Conservation (phyloP, 37 sponge, comb jelly and placozoan species). For the Trichoplax adhaerens region DNA sequence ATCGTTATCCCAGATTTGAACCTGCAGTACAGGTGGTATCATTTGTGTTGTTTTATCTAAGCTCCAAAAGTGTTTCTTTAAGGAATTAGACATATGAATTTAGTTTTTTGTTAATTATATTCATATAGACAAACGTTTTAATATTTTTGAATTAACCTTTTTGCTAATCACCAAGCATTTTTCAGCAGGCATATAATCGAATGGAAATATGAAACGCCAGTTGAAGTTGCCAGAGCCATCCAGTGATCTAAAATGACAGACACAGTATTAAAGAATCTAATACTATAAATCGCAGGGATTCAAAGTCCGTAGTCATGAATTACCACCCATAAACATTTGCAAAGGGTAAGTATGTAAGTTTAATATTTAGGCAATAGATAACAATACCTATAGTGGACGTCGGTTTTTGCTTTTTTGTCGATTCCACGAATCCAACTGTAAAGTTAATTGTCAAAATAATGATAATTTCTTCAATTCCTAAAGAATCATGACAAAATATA, state of each 20-base stretch:
- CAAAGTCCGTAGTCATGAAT: too few relatives aligned
- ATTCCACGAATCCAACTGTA: constrained; percentile 22
- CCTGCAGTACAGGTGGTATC: constrained; percentile 10
- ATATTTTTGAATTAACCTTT: neutral
- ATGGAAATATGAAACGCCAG: constrained; percentile 46
- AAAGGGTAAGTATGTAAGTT: too few relatives aligned
- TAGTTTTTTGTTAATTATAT: too few relatives aligned
- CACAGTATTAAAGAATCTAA: too few relatives aligned
- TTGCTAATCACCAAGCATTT: constrained; percentile 24
- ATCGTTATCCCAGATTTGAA: constrained; percentile 47
- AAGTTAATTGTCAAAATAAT: neutral
- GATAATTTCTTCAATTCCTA: neutral
- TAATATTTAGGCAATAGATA: too few relatives aligned
- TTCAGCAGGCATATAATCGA: constrained; percentile 35
- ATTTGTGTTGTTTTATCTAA: constrained; percentile 23
- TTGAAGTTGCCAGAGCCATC: constrained; percentile 43
- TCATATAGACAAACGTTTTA: too few relatives aligned
- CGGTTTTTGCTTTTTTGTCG: constrained; percentile 30
- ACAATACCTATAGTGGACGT: constrained; percentile 1
- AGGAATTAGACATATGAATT: too few relatives aligned
- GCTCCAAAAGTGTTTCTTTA: constrained; percentile 19
- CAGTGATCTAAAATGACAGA: constrained; percentile 21
- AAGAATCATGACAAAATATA: neutral
- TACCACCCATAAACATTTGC: too few relatives aligned
- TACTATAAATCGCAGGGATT: too few relatives aligned